These are phyloP conservation scores for Manis pentadactyla DNA, from an alignment of 2,797 vertebrate species.

Conservation along the genomic window DNA sequence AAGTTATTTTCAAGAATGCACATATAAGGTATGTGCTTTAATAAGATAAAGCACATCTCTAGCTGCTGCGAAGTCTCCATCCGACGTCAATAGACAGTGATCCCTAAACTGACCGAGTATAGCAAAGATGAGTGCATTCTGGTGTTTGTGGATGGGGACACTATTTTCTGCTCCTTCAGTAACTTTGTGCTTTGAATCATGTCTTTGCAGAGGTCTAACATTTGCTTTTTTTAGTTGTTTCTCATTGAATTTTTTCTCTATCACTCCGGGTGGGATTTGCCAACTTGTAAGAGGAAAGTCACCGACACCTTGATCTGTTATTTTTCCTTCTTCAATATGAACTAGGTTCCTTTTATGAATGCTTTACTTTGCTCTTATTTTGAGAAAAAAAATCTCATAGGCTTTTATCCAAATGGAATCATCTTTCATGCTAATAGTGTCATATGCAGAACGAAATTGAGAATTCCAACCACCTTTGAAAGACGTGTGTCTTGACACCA, in stretches of 20 bases:
- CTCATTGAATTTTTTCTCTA: neutral
- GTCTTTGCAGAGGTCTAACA: neutral
- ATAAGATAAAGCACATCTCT: neutral
- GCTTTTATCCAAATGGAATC: neutral
- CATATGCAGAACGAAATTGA: neutral
- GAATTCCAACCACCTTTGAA: neutral
- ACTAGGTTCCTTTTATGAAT: neutral
- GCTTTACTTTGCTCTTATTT: neutral
- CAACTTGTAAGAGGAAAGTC: neutral
- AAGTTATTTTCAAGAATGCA: constrained; percentile 2
- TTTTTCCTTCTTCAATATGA: neutral
- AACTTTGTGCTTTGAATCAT: neutral
- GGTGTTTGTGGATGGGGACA: neutral
- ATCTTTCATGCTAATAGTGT: neutral
- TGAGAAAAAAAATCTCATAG: neutral
- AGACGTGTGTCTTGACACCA: neutral
- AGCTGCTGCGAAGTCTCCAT: neutral
- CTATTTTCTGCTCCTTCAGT: neutral
- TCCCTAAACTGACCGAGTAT: neutral
- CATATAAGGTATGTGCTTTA: neutral
- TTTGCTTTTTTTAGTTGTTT: neutral
- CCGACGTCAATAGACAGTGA: neutral
- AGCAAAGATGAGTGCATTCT: neutral
- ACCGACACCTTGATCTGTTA: neutral
- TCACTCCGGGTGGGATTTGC: neutral